Base-by-base conservation (phyloP, 2,888 invertebrate genomes). In the Cryptophagus acutangulus region DNA sequence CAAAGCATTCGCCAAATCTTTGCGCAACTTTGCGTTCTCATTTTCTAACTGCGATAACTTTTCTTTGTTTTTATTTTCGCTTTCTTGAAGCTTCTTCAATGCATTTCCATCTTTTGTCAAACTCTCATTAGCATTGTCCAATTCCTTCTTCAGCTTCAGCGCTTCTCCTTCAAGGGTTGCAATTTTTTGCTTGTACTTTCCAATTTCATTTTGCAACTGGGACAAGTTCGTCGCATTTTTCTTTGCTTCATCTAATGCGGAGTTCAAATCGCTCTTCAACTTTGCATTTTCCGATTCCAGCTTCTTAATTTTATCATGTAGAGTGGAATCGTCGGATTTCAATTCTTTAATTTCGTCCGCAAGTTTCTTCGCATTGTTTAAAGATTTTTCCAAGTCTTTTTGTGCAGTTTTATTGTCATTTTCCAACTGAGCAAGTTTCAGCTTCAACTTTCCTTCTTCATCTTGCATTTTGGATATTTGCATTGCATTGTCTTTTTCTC, bases 401-500 rank as follows among this genome's bases (percentile, higher is more conserved):
- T 52, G 49, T 9, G 52, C 26, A 15, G 47, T 47, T 2, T 46
- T 46, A 40, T 50, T 56, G 6, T 57, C 54, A 13, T 33, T 40
- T 45, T 57, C 51, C n/a, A 46, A 12, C 25, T 46, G 40, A 2
- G 44, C 33, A 10, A 55, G 20, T 14, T 39, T 40, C 33, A 48
- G 40, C 31, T 43, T 50, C 12, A 54, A 28, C 24, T 40, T 48
- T 1, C 43, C 25, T 5, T 41, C 35, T 17, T 47, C 47, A 5
- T 42, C 33, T 13, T 29, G 38, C 25, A 46, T 57, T 57, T 8
- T 59, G 48, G 41, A 56, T 61, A 5, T n/a, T n/a, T n/a, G n/a
- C n/a, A n/a, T n/a, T n/a, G n/a, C n/a, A 43, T 48, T 36, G 16
- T 41, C 35, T 26, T 46, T 42, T 2, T 41, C 44, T 29, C 48